Conservation (phyloP, 2,888 invertebrate species). For the Cybosia mesomella region DNA sequence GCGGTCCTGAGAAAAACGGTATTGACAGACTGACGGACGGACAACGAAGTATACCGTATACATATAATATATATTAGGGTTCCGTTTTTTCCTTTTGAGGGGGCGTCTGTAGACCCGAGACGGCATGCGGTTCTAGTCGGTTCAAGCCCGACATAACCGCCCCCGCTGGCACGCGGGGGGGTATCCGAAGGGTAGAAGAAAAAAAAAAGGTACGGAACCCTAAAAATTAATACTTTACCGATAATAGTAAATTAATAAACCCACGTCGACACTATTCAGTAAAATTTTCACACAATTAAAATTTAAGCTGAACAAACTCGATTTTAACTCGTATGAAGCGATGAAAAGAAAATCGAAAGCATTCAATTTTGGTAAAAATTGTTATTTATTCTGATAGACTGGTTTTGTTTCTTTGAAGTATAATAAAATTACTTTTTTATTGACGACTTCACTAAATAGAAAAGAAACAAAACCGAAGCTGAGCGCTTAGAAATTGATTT, state of each 20-base stretch:
- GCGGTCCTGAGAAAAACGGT: too few species aligned
- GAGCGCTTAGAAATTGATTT: background rate
- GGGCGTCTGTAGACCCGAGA: too few species aligned
- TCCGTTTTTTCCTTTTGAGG: too few species aligned
- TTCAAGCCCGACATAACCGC: too few species aligned
- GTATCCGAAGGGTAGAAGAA: too few species aligned
- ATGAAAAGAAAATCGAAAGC: conserved; percentile 5
- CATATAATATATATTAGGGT: too few species aligned
- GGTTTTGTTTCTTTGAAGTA: background rate
- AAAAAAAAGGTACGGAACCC: too few species aligned
- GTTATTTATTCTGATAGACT: background rate
- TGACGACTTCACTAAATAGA: background rate
- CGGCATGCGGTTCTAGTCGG: too few species aligned
- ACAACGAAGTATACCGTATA: too few species aligned
- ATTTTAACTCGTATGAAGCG: background rate
- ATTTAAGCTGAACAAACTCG: background rate
- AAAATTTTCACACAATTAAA: background rate
- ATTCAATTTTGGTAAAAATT: background rate
- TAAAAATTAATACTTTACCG: background rate
- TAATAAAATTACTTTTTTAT: background rate
- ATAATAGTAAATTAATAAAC: background rate
- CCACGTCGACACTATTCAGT: background rate
- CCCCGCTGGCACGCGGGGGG: too few species aligned
- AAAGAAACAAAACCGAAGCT: background rate
- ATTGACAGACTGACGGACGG: too few species aligned